Evolutionary conservation across 2,888 invertebrate genomes (phyloP), one percentile per base, ranked within the genome.

Genomic region (Pecten maximus): DNA sequence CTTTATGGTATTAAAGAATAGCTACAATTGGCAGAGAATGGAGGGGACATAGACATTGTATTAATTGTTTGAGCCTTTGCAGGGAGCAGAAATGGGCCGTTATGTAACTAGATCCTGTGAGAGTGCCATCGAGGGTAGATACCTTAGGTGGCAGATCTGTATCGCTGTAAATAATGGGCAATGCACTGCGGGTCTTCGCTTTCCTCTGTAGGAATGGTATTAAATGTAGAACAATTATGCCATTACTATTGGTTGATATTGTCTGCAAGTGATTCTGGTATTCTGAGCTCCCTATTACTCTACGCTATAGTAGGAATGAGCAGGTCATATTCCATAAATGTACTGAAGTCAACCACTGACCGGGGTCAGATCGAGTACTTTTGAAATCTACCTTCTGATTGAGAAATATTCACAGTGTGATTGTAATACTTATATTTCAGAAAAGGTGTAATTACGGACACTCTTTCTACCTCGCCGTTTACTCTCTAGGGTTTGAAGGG

Each of bases 1-100:
- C 74, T 74, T 74, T 74, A 74, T 12, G 74, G 74, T 35, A 74
- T 28, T 74, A 74, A 74, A 74, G 74, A 74, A 28, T 74, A n/a
- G n/a, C n/a, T n/a, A 74, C 74, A 74, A 74, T 54, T 23, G 54
- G 19, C n/a, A 54, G 54, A 54, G 54, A 54, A 54, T 74, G 3
- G 74, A 74, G 12, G 16, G 35, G 74, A 35, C 35, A 28, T 0
- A 10, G 74, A 74, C 74, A 35, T 74, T 74, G 74, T 74, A 23
- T 74, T 74, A 10, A 74, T 74, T 74, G 74, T 74, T 28, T 35
- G 35, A 35, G 74, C 8, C 74, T 74, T 28, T 23, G 28, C 23
- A 35, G 28, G 74, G 74, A 74, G 74, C 35, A 35, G 74, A 74
- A 74, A 74, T 35, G 35, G 74, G 35, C 35, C 74, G 74, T 74